Percentiles rank a stretch among this genome's conserved stretches.
Evolutionary conservation across 2,797 vertebrate genomes (phyloP).

Genomic region (Gymnothorax javanicus): DNA sequence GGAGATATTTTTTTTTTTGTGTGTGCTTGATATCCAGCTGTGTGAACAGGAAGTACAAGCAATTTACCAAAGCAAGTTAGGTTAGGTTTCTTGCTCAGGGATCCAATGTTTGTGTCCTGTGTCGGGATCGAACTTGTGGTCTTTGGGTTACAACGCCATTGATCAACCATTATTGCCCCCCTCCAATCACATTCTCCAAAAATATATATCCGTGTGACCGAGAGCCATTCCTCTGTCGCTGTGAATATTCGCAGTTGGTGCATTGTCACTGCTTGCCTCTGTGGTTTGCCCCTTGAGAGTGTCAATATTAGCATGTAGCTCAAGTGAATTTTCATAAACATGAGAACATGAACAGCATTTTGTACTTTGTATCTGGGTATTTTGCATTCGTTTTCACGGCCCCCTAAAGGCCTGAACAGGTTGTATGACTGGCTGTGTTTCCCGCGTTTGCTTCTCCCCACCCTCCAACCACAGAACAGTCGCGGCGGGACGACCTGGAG

Average conservation of each 20-base stretch:
- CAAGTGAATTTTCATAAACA: background rate
- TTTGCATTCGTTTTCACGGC: background rate
- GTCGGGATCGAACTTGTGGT: too few species aligned
- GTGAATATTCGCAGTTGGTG: background rate
- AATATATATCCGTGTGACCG: too few species aligned
- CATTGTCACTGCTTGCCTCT: background rate
- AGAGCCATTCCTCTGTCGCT: background rate
- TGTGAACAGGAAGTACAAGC: too few species aligned
- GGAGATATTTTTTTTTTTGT: too few species aligned
- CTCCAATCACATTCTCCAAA: background rate
- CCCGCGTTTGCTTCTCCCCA: background rate
- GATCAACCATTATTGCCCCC: background rate
- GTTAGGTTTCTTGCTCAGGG: too few species aligned
- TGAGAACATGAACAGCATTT: background rate
- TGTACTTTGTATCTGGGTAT: background rate
- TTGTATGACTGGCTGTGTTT: background rate
- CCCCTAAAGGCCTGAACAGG: background rate
- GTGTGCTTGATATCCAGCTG: too few species aligned
- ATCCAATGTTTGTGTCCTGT: too few species aligned
- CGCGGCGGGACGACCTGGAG: slow-evolving; percentile 92
- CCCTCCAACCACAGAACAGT: slow-evolving; percentile 80
- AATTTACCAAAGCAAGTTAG: too few species aligned
- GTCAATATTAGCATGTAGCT: background rate
- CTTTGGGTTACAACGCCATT: background rate
- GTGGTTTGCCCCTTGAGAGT: background rate